Conservation (phyloP, 2,888 invertebrate species). For the Argyresthia albistria region DNA sequence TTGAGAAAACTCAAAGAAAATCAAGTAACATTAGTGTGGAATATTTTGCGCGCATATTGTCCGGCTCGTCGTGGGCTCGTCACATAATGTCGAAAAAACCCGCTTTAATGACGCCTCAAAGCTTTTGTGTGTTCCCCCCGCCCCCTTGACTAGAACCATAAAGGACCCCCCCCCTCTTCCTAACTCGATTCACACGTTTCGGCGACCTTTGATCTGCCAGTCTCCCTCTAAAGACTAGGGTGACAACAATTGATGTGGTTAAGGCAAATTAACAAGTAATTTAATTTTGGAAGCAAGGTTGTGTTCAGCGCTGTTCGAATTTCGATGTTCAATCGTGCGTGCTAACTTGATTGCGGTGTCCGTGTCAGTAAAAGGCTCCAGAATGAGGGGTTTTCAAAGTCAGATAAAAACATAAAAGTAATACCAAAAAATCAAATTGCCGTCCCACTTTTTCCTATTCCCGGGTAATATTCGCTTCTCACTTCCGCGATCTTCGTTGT, state of each 20-base stretch:
- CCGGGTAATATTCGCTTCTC: too few species aligned
- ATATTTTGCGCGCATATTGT: slow-evolving; percentile 24
- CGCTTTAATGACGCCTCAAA: slow-evolving; percentile 41
- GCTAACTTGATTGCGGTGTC: too few species aligned
- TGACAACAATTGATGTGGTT: not conserved
- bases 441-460: too few species aligned
- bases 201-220: slow-evolving; percentile 37
- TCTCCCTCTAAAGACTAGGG: slow-evolving; percentile 18
- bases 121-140: slow-evolving; percentile 3
- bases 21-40: slow-evolving; percentile 3
- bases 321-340: not conserved
- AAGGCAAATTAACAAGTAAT: slow-evolving; percentile 3
- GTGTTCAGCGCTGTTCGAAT: too few species aligned
- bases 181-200: slow-evolving; percentile 48
- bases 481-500: too few species aligned
- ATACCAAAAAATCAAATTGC: too few species aligned
- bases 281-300: not conserved
- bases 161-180: slow-evolving; percentile 3
- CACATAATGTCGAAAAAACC: slow-evolving; percentile 30
- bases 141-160: not conserved
- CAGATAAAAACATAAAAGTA: too few species aligned
- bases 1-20: slow-evolving; percentile 13
- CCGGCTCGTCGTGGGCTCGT: slow-evolving; percentile 21
- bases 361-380: too few species aligned
- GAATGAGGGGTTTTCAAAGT: too few species aligned